Percentiles rank a stretch among this genome's conserved stretches.
These are phyloP conservation scores for Coracias cyanogaster DNA, from an alignment of 2,797 vertebrate genomes.

Conservation along the genomic window DNA sequence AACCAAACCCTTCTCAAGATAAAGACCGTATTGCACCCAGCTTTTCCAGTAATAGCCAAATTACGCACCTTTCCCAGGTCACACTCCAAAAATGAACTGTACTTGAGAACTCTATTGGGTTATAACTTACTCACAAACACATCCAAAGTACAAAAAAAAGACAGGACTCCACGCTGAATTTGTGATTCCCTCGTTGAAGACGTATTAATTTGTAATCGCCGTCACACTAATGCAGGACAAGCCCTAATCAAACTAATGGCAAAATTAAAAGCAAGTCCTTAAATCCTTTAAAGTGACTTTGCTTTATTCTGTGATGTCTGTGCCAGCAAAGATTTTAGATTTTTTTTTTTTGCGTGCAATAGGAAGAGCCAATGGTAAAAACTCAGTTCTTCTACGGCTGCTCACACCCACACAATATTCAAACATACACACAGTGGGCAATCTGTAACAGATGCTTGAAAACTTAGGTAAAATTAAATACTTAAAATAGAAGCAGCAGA, in stretches of 20 bases:
- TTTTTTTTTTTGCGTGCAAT: not conserved
- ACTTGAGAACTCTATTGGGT: not conserved
- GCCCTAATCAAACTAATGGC: slow-evolving; percentile 42
- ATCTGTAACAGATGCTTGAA: slow-evolving; percentile 37
- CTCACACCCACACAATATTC: slow-evolving; percentile 15
- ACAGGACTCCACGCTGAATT: not conserved
- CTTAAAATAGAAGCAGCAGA: not conserved
- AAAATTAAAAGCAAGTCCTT: slow-evolving; percentile 22
- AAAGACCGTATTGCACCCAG: rapidly evolving
- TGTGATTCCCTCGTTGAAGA: not conserved
- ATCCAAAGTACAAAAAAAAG: not conserved
- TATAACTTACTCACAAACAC: not conserved
- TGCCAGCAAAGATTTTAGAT: not conserved
- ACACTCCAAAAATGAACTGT: not conserved
- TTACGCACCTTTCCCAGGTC: not conserved
- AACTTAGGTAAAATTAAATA: slow-evolving; percentile 53
- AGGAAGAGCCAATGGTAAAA: not conserved
- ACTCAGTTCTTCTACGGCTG: not conserved
- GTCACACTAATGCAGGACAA: not conserved
- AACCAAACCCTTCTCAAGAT: not conserved
- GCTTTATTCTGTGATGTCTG: not conserved
- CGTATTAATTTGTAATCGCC: not conserved
- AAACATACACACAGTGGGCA: slow-evolving; percentile 19
- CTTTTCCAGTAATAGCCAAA: not conserved
- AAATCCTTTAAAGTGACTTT: not conserved